Conservation (phyloP, 2,888 invertebrate genomes). For the Stegophylla sp. region DNA sequence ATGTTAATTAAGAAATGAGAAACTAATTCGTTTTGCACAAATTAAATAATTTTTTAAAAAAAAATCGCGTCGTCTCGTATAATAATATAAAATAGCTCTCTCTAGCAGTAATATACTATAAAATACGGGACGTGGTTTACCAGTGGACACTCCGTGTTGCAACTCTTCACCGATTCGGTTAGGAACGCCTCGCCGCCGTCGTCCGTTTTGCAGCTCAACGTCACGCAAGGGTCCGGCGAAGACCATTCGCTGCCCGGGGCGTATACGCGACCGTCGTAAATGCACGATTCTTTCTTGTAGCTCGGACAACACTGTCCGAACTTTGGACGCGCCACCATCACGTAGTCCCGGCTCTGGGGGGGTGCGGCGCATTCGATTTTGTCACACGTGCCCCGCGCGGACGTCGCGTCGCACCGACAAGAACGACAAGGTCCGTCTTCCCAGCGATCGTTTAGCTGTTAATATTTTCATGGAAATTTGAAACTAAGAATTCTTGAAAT, state of each 20-base stretch:
- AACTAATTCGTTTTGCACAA: no score
- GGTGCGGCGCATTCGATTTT: constrained; percentile 68
- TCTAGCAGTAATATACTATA: no score
- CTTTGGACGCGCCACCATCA: constrained; percentile 68
- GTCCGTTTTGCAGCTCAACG: constrained; percentile 67
- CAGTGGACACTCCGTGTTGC: constrained; percentile 67
- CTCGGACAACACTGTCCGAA: constrained; percentile 74
- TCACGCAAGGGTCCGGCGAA: constrained; percentile 69
- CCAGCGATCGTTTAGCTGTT: constrained; percentile 72
- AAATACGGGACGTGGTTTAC: no score
- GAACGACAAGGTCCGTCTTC: constrained; percentile 74
- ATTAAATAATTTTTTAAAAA: no score
- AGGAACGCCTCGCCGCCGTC: constrained; percentile 67
- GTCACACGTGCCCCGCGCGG: constrained; percentile 66
- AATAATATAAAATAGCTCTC: no score
- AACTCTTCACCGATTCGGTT: constrained; percentile 68
- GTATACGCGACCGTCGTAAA: constrained; percentile 64
- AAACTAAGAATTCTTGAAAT: constrained; percentile 39
- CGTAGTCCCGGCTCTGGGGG: constrained; percentile 68
- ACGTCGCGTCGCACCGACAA: constrained; percentile 69
- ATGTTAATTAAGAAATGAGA: no score
- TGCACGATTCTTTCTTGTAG: constrained; percentile 70
- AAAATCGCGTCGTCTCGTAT: no score
- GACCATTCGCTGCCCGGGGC: constrained; percentile 70
- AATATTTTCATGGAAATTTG: no score